Base-by-base conservation (phyloP, 2,888 invertebrate species). In the Conistra vaccinii region DNA sequence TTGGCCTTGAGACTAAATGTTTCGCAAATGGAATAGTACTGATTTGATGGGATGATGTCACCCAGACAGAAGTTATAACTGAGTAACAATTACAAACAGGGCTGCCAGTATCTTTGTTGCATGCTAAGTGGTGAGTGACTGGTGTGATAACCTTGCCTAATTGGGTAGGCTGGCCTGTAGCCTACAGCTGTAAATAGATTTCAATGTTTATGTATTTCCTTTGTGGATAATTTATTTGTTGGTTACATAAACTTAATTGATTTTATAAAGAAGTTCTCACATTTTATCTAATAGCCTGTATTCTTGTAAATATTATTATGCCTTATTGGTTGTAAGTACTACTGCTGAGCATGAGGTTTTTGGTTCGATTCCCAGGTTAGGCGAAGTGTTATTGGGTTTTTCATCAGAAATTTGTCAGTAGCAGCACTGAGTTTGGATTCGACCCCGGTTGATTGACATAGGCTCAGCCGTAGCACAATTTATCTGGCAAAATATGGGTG, bases 11-110 rank as follows among this genome's bases (percentile, higher is more conserved):
- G 84, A 86, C 87, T 88, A 84, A 83, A 84, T 90, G 83, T 92
- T 82, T 93, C 92, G 93, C 86, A 87, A 85, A 87, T 63, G 89
- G 87, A 91, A 89, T 88, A 86, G 76, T 77, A 83, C 84, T 85
- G 87, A 91, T 94, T 92, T 88, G 86, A 91, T 90, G 89, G 87
- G 85, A 94, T 96, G 95, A 96, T 95, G 94, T 96, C 95, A 96
- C 72, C 84, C 85, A 87, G 86, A 86, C 90, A 89, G 80, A 88
- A 87, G 89, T 87, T 90, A 89, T 88, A 89, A 82, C 60, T 71
- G 76, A 88, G 86, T 88, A 90, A 88, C 90, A 92, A 93, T 93
- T 92, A 93, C 89, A 87, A 87, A 80, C 76, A 68, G 73, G 84
- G 87, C 86, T 78, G 53, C 76, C 65, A 65, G 80, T 84, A 84